Conservation (phyloP, 2,888 invertebrate genomes). For the Agapetus fuscipes region DNA sequence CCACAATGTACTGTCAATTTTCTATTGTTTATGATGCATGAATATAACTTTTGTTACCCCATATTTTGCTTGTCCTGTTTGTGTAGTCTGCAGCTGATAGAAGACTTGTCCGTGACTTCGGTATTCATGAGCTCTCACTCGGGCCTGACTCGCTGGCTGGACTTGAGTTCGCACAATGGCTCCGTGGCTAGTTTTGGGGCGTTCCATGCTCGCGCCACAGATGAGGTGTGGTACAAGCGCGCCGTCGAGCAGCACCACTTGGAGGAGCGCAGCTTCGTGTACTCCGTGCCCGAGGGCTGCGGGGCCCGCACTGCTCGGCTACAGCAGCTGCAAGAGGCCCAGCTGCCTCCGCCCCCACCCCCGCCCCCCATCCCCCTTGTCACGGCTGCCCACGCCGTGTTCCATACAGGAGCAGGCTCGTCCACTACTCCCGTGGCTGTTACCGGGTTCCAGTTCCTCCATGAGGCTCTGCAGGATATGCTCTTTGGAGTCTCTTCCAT, state of each 20-base stretch:
- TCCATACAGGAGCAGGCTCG: background rate
- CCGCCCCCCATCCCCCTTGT: background rate
- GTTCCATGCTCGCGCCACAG: background rate
- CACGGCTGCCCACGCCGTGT: background rate
- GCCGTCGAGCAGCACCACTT: background rate
- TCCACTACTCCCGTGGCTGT: background rate
- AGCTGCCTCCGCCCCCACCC: too few species aligned
- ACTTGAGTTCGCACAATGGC: too few species aligned
- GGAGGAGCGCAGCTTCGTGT: background rate
- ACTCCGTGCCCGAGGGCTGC: background rate
- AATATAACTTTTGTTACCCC: too few species aligned
- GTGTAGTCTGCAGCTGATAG: too few species aligned
- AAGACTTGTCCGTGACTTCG: too few species aligned
- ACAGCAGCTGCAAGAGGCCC: too few species aligned
- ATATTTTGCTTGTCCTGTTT: too few species aligned
- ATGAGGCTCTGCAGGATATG: background rate
- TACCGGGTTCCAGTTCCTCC: background rate
- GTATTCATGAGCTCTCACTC: background rate
- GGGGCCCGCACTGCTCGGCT: background rate
- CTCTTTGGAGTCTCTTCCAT: background rate
- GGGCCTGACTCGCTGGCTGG: background rate
- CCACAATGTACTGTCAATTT: too few species aligned
- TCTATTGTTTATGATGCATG: too few species aligned
- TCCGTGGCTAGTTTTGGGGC: background rate
- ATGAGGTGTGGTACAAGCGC: background rate